Base-by-base conservation (phyloP, 2,888 invertebrate species). In the Uropetala carovei region DNA sequence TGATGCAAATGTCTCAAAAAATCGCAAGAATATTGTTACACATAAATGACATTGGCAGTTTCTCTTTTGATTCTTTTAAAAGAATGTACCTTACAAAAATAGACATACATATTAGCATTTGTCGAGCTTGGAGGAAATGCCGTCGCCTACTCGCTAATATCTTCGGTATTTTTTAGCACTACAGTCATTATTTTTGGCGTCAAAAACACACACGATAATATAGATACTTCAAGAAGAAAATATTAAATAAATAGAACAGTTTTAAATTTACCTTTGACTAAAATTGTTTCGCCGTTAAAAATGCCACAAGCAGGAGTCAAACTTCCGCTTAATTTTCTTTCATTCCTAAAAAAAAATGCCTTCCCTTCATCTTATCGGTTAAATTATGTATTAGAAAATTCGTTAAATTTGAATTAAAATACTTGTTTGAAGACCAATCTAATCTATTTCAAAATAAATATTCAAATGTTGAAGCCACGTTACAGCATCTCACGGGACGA, bases 41-140 rank as follows among this genome's bases (percentile, higher is more conserved):
- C 43, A 43, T 43, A 1, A 43, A 43, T 43, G 43, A 43, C 1
- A 43, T 5, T 43, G 43, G 43, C 1, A 3, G 1, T 43, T 43
- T 43, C 1, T 43, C 43, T 43, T 43, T 43, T 5, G 27, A 22
- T 75, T 27, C 75, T 75, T 22, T 27, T 4, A 27, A 75, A 75
- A 75, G 27, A 75, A 75, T 27, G 4, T 27, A 13, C 75, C 27
- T 27, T 22, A 11, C 75, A 27, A 75, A 75, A 27, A 75, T 75
- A 75, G 75, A 22, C 75, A 75, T 75, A 75, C 16, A 43, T 5
- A 75, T 75, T 75, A 75, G 75, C 75, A 75, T 75, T 75, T 75
- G n/a, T 22, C 75, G 27, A 75, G 27, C 75, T 27, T 27, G 75
- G 75, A 75, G 27, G 75, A 75, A 75, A 75, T 27, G 27, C 8